A percentile compares a stretch with the other conserved stretches of the same genome.
These are phyloP conservation scores for Thermophis baileyi DNA, from an alignment of 2,113 vertebrate species.

Conservation along the genomic window DNA sequence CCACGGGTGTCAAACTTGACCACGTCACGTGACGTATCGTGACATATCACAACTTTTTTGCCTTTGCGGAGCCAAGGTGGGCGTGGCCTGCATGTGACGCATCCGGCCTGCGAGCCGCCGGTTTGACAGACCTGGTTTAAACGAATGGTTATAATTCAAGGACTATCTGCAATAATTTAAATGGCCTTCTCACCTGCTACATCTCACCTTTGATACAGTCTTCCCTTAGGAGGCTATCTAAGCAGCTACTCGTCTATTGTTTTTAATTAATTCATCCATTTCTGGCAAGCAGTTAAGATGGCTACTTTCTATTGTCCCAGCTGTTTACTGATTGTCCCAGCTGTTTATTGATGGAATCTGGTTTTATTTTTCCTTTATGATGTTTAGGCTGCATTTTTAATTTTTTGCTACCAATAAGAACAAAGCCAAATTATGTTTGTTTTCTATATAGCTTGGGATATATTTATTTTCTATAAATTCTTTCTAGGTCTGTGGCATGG, in stretches of 20 bases:
- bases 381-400: background rate
- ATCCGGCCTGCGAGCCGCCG: too few relatives aligned
- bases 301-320: background rate
- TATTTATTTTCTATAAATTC: background rate
- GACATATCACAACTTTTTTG: too few relatives aligned
- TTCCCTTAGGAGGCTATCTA: background rate
- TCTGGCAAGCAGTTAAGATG: background rate
- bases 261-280: background rate
- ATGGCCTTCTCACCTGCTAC: background rate
- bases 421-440: background rate
- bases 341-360: background rate
- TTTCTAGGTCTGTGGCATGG: background rate
- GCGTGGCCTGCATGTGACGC: too few relatives aligned
- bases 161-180: background rate
- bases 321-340: background rate
- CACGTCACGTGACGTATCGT: rapidly evolving
- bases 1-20: too few relatives aligned
- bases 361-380: background rate
- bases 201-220: background rate
- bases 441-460: background rate
- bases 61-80: too few relatives aligned
- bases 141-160: background rate
- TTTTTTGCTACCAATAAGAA: background rate
- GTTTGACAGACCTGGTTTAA: too few relatives aligned
- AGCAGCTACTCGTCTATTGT: background rate